A percentile compares a stretch with the other conserved stretches of the same genome.
Evolutionary conservation across 2,113 vertebrate genomes (phyloP).

Genomic region (Hemibagrus wyckioides): DNA sequence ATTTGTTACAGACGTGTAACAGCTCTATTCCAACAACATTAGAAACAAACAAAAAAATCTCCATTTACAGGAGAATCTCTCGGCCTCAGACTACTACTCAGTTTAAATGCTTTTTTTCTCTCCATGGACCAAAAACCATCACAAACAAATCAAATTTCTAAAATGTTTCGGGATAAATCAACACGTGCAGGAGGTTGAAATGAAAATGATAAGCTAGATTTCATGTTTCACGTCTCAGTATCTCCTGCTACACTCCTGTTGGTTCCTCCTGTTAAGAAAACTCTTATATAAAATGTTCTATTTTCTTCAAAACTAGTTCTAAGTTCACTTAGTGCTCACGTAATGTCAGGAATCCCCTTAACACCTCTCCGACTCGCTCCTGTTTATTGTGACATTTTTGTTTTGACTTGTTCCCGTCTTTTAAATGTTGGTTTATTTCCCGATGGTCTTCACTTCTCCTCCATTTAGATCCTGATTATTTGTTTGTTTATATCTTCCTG

Average conservation of each 20-base stretch:
- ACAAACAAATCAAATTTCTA: background rate
- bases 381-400: slow-evolving; percentile 6
- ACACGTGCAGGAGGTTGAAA: background rate
- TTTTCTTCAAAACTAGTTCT: background rate
- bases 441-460: background rate
- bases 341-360: background rate
- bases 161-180: background rate
- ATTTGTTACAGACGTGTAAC: background rate
- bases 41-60: background rate
- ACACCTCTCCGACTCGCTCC: background rate
- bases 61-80: background rate
- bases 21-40: background rate
- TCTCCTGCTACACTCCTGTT: background rate
- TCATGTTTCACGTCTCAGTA: background rate
- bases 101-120: background rate
- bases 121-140: background rate
- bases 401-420: background rate
- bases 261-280: background rate
- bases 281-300: background rate
- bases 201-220: too few species aligned
- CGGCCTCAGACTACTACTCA: background rate
- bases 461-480: background rate
- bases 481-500: background rate
- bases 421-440: background rate
- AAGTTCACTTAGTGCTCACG: background rate